phyloP scores from a whole-genome alignment of 92 coral and sea anemone genomes.

The Scolanthus callimorphus region DNA sequence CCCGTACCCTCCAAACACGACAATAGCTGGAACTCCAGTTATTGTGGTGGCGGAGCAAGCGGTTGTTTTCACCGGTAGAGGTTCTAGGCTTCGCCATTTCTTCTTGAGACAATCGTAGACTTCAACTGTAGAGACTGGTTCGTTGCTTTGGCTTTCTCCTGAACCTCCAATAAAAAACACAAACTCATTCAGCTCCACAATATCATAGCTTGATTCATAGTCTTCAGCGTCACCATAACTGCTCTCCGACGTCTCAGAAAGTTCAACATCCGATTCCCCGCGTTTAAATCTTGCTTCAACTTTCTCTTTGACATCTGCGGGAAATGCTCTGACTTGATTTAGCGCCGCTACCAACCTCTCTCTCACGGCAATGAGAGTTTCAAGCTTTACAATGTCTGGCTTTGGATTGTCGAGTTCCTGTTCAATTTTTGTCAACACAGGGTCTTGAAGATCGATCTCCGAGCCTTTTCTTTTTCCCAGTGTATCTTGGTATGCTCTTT shows the following conservation, averaged over 20 bases:
- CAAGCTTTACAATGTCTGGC: slow-evolving; percentile 2
- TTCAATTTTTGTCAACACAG: slow-evolving; percentile 10
- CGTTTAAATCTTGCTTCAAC: slow-evolving; percentile 55
- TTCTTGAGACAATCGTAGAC: slow-evolving; percentile 46
- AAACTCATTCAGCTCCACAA: slow-evolving; percentile 63
- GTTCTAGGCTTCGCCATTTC: slow-evolving; percentile 51
- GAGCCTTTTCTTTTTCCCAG: slow-evolving; percentile 21
- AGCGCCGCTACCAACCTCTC: slow-evolving; percentile 34
- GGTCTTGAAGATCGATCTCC: slow-evolving; percentile 15
- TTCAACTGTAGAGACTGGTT: slow-evolving; percentile 44
- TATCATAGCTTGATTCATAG: slow-evolving; percentile 65
- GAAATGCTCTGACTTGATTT: slow-evolving; percentile 29
- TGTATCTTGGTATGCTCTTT: slow-evolving; percentile 23
- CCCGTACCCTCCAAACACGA: slow-evolving; percentile 85
- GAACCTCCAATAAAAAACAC: slow-evolving; percentile 74
- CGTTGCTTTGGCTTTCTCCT: slow-evolving; percentile 44
- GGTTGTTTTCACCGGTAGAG: slow-evolving; percentile 71
- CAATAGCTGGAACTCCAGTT: slow-evolving; percentile 61
- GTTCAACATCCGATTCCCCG: slow-evolving; percentile 23
- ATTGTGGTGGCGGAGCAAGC: slow-evolving; percentile 69
- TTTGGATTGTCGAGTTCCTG: slow-evolving; percentile 22
- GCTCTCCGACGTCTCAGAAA: slow-evolving; percentile 11
- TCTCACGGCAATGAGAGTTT: background rate
- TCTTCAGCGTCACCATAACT: slow-evolving; percentile 24
- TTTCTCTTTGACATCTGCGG: slow-evolving; percentile 59